phyloP scores from a whole-genome alignment of 2,797 vertebrate species.

The Diglossa cyanea region DNA sequence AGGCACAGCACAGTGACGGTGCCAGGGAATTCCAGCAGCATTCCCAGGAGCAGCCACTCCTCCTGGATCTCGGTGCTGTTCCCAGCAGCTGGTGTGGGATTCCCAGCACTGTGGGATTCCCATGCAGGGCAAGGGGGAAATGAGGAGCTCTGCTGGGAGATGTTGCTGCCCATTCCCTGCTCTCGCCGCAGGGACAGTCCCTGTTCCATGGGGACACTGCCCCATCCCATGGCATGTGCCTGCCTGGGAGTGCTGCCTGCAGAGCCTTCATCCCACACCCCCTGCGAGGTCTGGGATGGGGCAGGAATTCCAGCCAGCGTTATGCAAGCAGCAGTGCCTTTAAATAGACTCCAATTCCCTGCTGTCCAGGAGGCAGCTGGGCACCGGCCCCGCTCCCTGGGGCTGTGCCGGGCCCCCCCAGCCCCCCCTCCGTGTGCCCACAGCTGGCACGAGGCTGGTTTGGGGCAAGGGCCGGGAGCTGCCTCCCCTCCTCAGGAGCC shows the following conservation, averaged over 20 bases:
- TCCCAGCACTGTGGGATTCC: not conserved
- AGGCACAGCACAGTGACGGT: not conserved
- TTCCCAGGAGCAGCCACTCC: not conserved
- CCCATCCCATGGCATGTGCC: not conserved
- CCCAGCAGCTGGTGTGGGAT: not conserved
- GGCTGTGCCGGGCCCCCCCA: not conserved
- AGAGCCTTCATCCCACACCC: accelerated
- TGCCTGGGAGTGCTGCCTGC: accelerated
- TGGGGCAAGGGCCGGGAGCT: not conserved
- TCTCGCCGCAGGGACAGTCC: not conserved
- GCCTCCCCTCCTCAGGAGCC: not conserved
- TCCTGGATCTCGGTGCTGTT: accelerated
- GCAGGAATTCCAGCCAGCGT: not conserved
- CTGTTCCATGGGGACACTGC: not conserved
- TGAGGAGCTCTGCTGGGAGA: not conserved
- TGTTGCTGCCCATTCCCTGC: accelerated
- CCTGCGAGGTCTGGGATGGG: accelerated
- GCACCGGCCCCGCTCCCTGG: not conserved
- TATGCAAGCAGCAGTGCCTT: not conserved
- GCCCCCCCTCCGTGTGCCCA: not conserved
- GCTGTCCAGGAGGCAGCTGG: not conserved
- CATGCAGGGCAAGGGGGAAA: accelerated
- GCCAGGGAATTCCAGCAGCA: accelerated
- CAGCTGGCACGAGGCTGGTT: accelerated
- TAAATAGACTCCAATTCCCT: not conserved